Percentiles rank a stretch among this genome's conserved stretches.
These are phyloP conservation scores for Vidua macroura DNA, from an alignment of 2,113 vertebrate genomes.

Conservation along the genomic window DNA sequence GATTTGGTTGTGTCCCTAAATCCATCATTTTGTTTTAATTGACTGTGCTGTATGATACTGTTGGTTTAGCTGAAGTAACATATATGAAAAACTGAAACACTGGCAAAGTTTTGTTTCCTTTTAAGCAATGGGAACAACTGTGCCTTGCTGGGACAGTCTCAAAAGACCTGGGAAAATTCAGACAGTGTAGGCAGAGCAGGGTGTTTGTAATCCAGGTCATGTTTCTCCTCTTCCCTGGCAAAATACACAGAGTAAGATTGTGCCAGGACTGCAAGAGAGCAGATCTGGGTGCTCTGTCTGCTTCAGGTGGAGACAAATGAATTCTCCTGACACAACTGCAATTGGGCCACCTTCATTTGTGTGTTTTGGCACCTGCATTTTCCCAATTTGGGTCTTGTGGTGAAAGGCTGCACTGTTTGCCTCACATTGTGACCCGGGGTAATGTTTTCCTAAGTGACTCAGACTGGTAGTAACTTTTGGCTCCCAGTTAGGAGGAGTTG, in stretches of 20 bases:
- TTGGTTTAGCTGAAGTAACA: background rate
- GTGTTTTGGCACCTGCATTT: background rate
- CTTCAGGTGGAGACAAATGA: background rate
- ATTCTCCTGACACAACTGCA: background rate
- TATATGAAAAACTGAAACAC: background rate
- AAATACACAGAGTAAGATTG: background rate
- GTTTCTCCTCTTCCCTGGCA: background rate
- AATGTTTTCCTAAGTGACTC: background rate
- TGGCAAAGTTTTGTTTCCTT: background rate
- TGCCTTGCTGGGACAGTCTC: background rate
- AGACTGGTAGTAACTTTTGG: background rate
- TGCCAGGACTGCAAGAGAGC: background rate
- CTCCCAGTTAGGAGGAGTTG: background rate
- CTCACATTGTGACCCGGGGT: background rate
- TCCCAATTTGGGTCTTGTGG: background rate
- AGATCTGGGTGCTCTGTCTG: background rate
- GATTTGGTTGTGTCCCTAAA: background rate
- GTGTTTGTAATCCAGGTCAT: background rate
- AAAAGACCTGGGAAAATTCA: background rate
- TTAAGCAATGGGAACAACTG: background rate
- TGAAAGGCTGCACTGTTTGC: background rate
- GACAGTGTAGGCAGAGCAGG: fast-evolving
- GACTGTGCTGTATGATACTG: background rate
- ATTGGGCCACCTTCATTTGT: background rate
- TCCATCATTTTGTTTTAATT: background rate